Evolutionary conservation across 2,888 invertebrate species (phyloP).

Genomic region (Stenodema calcarata): DNA sequence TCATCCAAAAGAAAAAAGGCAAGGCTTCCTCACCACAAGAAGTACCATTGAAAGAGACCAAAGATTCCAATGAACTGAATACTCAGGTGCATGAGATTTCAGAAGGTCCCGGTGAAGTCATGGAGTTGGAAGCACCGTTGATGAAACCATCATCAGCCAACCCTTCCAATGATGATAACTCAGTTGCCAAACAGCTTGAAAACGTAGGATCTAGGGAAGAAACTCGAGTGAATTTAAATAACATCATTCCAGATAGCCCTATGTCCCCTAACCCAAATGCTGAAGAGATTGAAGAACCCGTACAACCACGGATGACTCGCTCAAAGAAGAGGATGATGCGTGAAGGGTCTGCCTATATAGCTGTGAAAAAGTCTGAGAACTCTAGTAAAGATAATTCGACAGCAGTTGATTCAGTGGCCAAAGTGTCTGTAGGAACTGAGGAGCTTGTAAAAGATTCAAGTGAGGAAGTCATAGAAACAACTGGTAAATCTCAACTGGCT

Average conservation of each 20-base stretch:
- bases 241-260: not conserved
- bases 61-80: not conserved
- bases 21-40: not conserved
- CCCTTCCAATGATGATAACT: not conserved
- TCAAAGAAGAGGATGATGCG: not conserved
- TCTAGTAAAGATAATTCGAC: not conserved
- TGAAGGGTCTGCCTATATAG: not conserved
- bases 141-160: not conserved
- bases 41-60: not conserved
- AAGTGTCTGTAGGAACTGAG: too few relatives aligned
- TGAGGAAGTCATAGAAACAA: too few relatives aligned
- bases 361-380: not conserved
- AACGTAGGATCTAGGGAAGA: not conserved
- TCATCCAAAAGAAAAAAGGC: not conserved
- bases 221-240: not conserved
- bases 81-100: constrained; percentile 23
- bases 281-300: not conserved
- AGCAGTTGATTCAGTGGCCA: too few relatives aligned
- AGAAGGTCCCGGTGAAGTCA: constrained; percentile 12
- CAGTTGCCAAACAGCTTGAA: not conserved
- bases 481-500: too few relatives aligned
- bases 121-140: not conserved
- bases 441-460: too few relatives aligned
- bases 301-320: not conserved
- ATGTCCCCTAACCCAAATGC: not conserved